Conservation (phyloP, 2,888 invertebrate species). For the Lepidocyrtoides sp. region DNA sequence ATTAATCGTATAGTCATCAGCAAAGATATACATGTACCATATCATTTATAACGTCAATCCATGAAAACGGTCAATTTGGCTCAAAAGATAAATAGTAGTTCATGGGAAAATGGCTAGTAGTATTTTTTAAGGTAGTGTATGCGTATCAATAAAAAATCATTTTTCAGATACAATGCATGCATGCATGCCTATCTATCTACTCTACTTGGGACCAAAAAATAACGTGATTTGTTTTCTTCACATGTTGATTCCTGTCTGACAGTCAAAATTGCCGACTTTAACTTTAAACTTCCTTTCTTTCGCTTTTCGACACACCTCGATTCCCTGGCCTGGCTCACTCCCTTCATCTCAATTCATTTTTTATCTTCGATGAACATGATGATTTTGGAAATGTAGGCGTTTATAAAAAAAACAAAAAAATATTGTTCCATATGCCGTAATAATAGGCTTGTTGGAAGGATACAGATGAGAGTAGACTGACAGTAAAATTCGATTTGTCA, state of each 20-base stretch:
- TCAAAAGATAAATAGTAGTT: constrained; percentile 47
- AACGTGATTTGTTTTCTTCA: constrained; percentile 59
- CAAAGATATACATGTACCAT: constrained; percentile 1
- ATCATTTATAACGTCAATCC: constrained; percentile 69
- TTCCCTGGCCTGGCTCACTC: constrained; percentile 9
- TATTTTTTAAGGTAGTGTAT: background rate
- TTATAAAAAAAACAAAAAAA: constrained; percentile 33
- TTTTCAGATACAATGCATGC: background rate
- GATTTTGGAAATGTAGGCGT: constrained; percentile 62
- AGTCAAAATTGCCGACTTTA: constrained; percentile 56
- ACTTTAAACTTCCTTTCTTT: constrained; percentile 45
- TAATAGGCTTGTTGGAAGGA: constrained; percentile 63
- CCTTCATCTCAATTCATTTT: constrained; percentile 51
- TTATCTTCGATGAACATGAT: constrained; percentile 65
- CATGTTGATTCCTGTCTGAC: constrained; percentile 50
- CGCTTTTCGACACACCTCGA: background rate
- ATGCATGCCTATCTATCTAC: background rate
- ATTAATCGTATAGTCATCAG: background rate
- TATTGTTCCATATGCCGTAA: constrained; percentile 46
- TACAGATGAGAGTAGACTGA: constrained; percentile 64
- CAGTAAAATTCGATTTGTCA: constrained; percentile 62
- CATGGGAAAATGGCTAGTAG: background rate
- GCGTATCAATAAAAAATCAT: constrained; percentile 54
- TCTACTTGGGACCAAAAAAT: constrained; percentile 5
- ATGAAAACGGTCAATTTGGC: constrained; percentile 67